Conservation (phyloP, 2,113 vertebrate genomes). For the Acrocephalus kingi region DNA sequence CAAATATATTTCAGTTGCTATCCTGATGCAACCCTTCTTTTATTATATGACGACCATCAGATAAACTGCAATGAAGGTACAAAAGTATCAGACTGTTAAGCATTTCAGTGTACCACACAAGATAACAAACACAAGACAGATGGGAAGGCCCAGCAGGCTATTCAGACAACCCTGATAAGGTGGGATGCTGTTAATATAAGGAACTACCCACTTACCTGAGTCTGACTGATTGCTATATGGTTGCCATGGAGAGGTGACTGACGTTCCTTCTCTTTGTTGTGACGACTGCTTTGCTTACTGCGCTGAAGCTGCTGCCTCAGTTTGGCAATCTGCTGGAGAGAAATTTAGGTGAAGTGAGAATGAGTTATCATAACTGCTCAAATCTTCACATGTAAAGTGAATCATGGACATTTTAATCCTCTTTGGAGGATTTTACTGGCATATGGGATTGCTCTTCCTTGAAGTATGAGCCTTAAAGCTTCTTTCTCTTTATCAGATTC, state of each 20-base stretch:
- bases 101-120: neutral
- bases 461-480: neutral
- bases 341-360: neutral
- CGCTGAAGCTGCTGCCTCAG: constrained; percentile 92
- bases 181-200: neutral
- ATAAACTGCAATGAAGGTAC: neutral
- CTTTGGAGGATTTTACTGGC: neutral
- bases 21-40: neutral
- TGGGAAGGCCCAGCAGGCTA: neutral
- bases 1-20: neutral
- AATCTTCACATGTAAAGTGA: neutral
- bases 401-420: neutral
- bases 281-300: constrained; percentile 88
- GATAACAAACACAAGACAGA: neutral
- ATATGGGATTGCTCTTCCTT: neutral
- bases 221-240: constrained; percentile 79
- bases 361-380: neutral
- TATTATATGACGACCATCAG: neutral
- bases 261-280: constrained; percentile 86
- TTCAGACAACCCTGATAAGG: neutral
- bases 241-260: constrained; percentile 84
- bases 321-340: constrained; percentile 90
- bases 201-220: constrained; percentile 77
- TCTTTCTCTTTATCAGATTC: neutral
- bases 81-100: neutral